These are phyloP conservation scores for Tauraco hartlaubi DNA, from an alignment of 2,797 vertebrate genomes.

Conservation along the genomic window DNA sequence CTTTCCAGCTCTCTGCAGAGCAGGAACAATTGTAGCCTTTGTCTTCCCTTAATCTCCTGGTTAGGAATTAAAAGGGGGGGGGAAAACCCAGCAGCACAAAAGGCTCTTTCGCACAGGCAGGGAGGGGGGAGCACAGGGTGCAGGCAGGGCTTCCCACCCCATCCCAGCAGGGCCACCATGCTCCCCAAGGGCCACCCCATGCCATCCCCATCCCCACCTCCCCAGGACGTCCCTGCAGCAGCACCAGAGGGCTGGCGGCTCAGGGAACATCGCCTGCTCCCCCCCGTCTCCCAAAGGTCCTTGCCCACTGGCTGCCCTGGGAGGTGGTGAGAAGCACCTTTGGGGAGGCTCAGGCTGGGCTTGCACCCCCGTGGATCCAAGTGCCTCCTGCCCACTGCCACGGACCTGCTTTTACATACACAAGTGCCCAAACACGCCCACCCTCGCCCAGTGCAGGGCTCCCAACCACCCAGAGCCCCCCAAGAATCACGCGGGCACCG, in stretches of 20 bases:
- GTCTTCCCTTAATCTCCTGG: slow-evolving; percentile 73
- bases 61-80: slow-evolving; percentile 71
- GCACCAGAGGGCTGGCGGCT: fast-evolving
- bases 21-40: slow-evolving; percentile 70
- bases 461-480: neutral
- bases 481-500: slow-evolving; percentile 44
- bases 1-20: slow-evolving; percentile 59
- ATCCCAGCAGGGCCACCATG: neutral
- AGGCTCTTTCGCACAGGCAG: slow-evolving; percentile 45
- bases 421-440: neutral
- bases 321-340: neutral
- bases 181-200: neutral
- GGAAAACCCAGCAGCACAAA: slow-evolving; percentile 51
- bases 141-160: neutral
- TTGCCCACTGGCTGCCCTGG: neutral
- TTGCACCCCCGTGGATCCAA: fast-evolving
- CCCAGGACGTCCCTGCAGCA: fast-evolving
- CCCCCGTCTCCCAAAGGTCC: neutral
- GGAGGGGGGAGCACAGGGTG: neutral
- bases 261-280: neutral
- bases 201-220: neutral
- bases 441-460: neutral
- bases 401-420: neutral
- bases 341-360: too few relatives aligned
- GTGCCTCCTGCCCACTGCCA: neutral